Evolutionary conservation across 92 coral and sea anemone species (phyloP), one percentile per base, ranked within the genome.

Genomic region (Porites rus): DNA sequence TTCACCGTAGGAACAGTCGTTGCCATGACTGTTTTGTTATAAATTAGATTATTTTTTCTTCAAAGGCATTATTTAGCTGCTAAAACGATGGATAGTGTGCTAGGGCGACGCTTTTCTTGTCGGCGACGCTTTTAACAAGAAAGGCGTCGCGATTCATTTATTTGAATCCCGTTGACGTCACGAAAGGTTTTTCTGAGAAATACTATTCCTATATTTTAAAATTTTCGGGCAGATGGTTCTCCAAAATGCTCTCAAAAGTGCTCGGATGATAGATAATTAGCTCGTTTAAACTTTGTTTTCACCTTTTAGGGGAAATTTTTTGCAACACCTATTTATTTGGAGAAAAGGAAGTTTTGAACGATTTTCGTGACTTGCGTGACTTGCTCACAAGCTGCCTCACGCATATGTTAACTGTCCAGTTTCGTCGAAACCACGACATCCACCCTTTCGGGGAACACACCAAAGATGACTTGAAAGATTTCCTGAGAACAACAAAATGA

Each of bases 311-410:
- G 2, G 31, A 28, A 28, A 28, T 28, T 2, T 28, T 28, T 28
- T 28, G 31, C 31, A 28, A 28, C 31, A 28, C 31, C 31, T 28
- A 28, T 28, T 28, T 28, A 0, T 28, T 28, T 28, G 31, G 31
- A 28, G 31, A 28, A 28, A 28, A 28, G 31, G 31, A 28, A 28
- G 31, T 28, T 28, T 28, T 28, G 31, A 28, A 28, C 31, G 31
- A 28, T 28, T 28, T 65, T 16, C 16, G 2, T 1, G 13, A 13
- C 18, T 82, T 72, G 71, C 72, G 79, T 82, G 69, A 72, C 79
- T 18, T 38, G 28, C 6, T 10, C 4, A 28, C 11, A 19, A 19
- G 13, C 28, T 10, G 10, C 71, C 10, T 28, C 31, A 28, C 31
- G 31, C 31, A 28, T 28, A 28, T 28, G 31, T 28, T 28, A 28